Base-by-base conservation (phyloP, 2,888 invertebrate species). In the Pheosia tremula region DNA sequence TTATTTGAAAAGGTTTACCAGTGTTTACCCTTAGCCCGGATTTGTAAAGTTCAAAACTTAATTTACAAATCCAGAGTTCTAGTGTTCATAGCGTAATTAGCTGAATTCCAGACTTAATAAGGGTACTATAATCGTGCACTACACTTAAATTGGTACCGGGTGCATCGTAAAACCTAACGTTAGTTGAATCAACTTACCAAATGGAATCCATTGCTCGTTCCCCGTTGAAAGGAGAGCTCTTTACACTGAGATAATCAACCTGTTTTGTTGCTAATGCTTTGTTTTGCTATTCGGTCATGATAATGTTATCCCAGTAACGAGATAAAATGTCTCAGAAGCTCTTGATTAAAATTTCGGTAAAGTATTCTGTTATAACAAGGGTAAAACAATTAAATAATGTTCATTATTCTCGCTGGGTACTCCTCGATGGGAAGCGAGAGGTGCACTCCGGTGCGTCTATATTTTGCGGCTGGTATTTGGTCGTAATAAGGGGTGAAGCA, bases 121-220 rank as follows among this genome's bases (percentile, higher is more conserved):
- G 76, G 68, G 59, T 70, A 74, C 75, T 65, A 74, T 76, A 74
- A 80, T 76, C 77, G 72, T 50, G 50, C 24, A 54, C 38, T 54
- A 54, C 70, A 71, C 64, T 71, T 62, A 68, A 63, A 67, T 69
- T 58, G 58, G 69, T 59, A 67, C 69, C 59, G 64, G 63, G 64
- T 66, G 67, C 68, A 71, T 74, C 71, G 71, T 77, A 72, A 80
- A 80, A 71, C 69, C 66, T 71, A 67, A 74, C 72, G 73, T 75
- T 73, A 75, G 73, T 71, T 71, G 72, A 77, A 80, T 83, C 75
- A 79, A 81, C 78, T 76, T 57, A 74, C 68, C 61, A 77, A 82
- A 82, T 75, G 71, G 68, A 62, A 69, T 68, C 71, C 71, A 77
- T 73, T 72, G 70, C 74, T 67, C 64, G 65, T 72, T 77, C 73